Conservation (phyloP, 2,113 vertebrate genomes). For the Axis porcinus region DNA sequence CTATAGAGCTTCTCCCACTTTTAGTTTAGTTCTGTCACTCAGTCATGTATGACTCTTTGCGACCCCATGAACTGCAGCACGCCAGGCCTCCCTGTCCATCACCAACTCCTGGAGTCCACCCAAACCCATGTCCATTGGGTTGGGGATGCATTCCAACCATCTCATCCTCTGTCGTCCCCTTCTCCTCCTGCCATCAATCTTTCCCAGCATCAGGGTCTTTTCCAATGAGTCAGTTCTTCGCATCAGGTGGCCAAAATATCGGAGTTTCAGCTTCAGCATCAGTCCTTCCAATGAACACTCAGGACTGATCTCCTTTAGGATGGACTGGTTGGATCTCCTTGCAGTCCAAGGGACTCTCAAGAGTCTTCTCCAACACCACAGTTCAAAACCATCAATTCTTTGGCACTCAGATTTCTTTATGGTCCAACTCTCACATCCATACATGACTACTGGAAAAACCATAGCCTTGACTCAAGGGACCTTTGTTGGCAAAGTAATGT, state of each 20-base stretch:
- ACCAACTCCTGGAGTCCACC: background rate
- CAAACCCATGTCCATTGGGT: fast-evolving
- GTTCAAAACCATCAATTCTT: background rate
- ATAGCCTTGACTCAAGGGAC: no score
- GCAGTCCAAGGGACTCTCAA: background rate
- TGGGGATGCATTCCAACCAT: background rate
- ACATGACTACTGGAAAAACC: background rate
- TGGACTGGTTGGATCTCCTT: background rate
- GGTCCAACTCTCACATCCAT: background rate
- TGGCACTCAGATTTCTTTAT: fast-evolving
- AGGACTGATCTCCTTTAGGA: background rate
- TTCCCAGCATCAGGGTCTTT: background rate
- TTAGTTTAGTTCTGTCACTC: background rate
- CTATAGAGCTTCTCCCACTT: no score
- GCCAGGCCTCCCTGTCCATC: background rate
- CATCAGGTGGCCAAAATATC: background rate
- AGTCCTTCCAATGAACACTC: background rate
- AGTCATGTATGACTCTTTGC: background rate
- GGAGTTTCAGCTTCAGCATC: background rate
- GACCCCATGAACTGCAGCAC: background rate
- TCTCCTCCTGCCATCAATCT: background rate
- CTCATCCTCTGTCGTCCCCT: background rate
- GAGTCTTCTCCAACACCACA: background rate
- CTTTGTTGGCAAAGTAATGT: no score
- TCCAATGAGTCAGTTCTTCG: fast-evolving